Base-by-base conservation (phyloP, 2,797 vertebrate species). In the Mormyrops attenuatus region DNA sequence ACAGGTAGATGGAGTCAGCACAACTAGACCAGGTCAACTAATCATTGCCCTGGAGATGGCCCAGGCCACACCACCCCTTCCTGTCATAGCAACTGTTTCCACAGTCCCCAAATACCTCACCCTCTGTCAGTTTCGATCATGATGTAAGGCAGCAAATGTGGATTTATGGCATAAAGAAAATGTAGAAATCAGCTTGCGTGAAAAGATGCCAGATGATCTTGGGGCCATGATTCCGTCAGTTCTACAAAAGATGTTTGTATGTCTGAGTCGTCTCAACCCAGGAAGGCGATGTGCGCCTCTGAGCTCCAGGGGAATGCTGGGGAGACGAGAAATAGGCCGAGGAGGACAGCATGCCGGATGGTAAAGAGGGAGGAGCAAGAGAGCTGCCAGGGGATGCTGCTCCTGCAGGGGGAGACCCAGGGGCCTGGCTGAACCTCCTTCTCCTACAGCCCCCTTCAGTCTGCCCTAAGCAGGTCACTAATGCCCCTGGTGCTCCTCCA, bases 331-430 rank as follows among this genome's bases (percentile, higher is more conserved):
- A 73, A 38, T 2, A 34, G 13, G 34, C 30, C 2, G 30, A 73
- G 66, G 38, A 87, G 34, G 20, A 22, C 26, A 87, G 88, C 22
- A 11, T 77, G 90, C 93, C 57, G 84, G 85, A 52, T 73, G 88
- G 91, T 95, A 95, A 95, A 94, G 94, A 94, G 93, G 88, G 89
- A 91, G 89, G 89, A 92, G 90, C 89, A 90, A 92, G 90, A 88
- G 84, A 34, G 91, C 90, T 90, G 88, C 85, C 80, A 90, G 92
- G 91, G 93, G 90, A 91, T 34, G 90, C 60, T 87, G 90, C 91
- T 93, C 94, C 91, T 90, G 93, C 22, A 50, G 89, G 93, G 90
- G 88, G 90, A 91, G 91, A 91, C 92, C 90, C 92, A 92, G 91
- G 91, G 92, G 91, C 91, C 90, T 91, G 82, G 92, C 93, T 93